A percentile compares a stretch with the other conserved stretches of the same genome.
Evolutionary conservation across 1,140 invertebrate genomes (phyloP).

Genomic region (Zophobas atratus): DNA sequence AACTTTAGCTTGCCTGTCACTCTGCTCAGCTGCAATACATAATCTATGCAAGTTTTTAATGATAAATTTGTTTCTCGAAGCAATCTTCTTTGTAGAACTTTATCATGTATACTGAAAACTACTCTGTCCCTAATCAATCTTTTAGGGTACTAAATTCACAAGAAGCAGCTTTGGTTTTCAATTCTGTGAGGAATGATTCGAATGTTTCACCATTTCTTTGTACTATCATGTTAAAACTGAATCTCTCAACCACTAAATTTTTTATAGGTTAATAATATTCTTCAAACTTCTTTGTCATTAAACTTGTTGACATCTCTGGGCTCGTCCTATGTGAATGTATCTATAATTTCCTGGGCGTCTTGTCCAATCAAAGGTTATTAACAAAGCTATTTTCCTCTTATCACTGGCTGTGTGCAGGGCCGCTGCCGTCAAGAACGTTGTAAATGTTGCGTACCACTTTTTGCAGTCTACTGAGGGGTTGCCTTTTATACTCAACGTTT

Average conservation of each 20-base stretch:
- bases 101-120: constrained; percentile 54
- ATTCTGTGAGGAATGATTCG: constrained; percentile 58
- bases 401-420: background rate
- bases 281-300: constrained; percentile 51
- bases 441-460: no score
- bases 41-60: constrained; percentile 59
- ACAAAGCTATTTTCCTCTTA: constrained; percentile 42
- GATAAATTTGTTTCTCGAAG: constrained; percentile 60
- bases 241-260: constrained; percentile 58
- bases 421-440: no score
- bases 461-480: no score
- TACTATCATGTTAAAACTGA: constrained; percentile 55
- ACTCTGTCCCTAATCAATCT: constrained; percentile 57
- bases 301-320: constrained; percentile 9
- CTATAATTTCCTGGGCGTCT: constrained; percentile 41
- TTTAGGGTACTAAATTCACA: constrained; percentile 55
- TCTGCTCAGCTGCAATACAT: constrained; percentile 56
- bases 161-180: constrained; percentile 55
- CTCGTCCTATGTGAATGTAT: constrained; percentile 44
- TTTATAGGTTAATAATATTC: constrained; percentile 58
- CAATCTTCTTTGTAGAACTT: constrained; percentile 60
- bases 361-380: constrained; percentile 42
- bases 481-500: no score
- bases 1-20: constrained; percentile 42
- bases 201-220: constrained; percentile 60